Evolutionary conservation across 2,888 invertebrate species (phyloP).

Genomic region (Asteroscopus sphinx): DNA sequence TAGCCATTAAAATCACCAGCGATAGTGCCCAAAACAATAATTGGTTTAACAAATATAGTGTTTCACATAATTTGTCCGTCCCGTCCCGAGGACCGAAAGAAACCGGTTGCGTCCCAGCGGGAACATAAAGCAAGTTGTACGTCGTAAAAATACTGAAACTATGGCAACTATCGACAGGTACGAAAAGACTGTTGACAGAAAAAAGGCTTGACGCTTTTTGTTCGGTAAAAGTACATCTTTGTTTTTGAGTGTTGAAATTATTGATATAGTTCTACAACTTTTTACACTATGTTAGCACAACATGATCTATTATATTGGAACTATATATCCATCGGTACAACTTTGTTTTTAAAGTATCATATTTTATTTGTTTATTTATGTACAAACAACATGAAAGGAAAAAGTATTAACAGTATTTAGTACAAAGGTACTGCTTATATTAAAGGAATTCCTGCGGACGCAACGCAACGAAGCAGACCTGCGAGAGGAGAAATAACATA

Average conservation of each 20-base stretch:
- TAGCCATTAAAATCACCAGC: neutral
- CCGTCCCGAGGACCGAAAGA: slow-evolving; percentile 41
- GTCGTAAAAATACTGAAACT: slow-evolving; percentile 62
- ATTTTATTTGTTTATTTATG: too few species aligned
- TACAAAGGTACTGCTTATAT: too few species aligned
- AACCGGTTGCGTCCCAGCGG: slow-evolving; percentile 52
- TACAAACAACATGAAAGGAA: too few species aligned
- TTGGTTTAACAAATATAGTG: slow-evolving; percentile 48
- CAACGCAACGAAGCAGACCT: too few species aligned
- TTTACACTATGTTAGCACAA: too few species aligned
- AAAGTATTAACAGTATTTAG: too few species aligned
- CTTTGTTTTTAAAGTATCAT: too few species aligned
- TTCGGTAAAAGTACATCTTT: slow-evolving; percentile 2
- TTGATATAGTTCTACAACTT: neutral
- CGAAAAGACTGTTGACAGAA: slow-evolving; percentile 23
- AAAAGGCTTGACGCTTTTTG: slow-evolving; percentile 30
- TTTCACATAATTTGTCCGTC: slow-evolving; percentile 28
- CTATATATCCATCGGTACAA: too few species aligned
- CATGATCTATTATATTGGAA: too few species aligned
- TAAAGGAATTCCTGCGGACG: too few species aligned
- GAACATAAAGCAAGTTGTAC: slow-evolving; percentile 58
- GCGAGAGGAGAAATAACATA: too few species aligned
- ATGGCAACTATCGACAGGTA: slow-evolving; percentile 58
- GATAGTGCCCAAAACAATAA: slow-evolving; percentile 24
- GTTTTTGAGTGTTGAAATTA: neutral